Conservation (phyloP, 2,113 vertebrate genomes). For the Tichodroma muraria region DNA sequence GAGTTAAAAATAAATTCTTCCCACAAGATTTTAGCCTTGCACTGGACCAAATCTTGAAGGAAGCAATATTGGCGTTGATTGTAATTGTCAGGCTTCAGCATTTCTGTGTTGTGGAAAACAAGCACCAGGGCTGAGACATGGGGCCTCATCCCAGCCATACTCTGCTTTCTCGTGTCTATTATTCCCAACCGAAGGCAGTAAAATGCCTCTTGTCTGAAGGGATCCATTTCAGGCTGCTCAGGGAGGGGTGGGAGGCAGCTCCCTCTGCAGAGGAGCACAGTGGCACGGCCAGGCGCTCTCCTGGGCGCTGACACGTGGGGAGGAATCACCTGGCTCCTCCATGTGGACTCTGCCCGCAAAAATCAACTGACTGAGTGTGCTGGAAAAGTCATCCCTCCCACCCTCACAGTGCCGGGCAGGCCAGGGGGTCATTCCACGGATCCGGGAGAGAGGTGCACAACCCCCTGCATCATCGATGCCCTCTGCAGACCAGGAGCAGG, state of each 20-base stretch:
- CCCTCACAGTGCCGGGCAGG: fast-evolving
- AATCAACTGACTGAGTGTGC: fast-evolving
- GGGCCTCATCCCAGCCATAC: not conserved
- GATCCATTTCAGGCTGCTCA: not conserved
- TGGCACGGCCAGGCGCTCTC: fast-evolving
- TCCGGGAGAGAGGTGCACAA: not conserved
- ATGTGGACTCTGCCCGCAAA: not conserved
- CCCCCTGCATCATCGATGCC: fast-evolving
- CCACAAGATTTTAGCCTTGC: not conserved
- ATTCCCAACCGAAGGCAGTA: not conserved
- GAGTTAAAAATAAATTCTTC: constrained; percentile 8
- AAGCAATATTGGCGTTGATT: not conserved
- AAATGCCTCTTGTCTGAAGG: not conserved
- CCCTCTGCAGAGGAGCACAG: fast-evolving
- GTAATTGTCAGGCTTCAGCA: not conserved
- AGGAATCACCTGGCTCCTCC: not conserved
- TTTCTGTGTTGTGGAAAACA: not conserved
- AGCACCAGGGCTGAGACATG: not conserved
- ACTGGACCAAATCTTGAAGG: not conserved
- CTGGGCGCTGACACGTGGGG: fast-evolving
- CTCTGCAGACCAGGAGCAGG: not conserved
- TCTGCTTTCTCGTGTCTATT: not conserved
- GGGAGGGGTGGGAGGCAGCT: not conserved
- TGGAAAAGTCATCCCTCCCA: not conserved
- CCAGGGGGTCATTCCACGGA: not conserved